Base-by-base conservation (phyloP, 2,797 vertebrate species). In the Amblyopsis hoosieri region DNA sequence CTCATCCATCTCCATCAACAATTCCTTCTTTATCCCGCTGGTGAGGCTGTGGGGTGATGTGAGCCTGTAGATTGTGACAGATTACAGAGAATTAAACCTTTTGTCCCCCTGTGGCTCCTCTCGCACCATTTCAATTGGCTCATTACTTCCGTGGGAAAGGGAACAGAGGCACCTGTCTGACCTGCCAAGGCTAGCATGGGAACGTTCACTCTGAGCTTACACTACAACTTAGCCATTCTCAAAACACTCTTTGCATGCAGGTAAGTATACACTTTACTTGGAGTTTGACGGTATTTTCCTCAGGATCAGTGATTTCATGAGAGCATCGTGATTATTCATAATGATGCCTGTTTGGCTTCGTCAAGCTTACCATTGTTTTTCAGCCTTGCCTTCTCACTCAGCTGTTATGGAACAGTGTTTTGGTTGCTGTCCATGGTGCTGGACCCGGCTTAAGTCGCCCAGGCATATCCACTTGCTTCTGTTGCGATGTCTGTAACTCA, bases 11-110 rank as follows among this genome's bases (percentile, higher is more conserved):
- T 48, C 55, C 56, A 52, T 47, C 51, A 19, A 57, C 74, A 73
- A 42, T 54, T 50, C 57, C 57, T 52, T 70, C 47, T 66, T 67
- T 75, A 49, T 64, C 52, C 60, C 19, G 17, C 50, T 73, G 66
- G 59, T 23, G 60, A 69, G 69, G 54, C 75, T 73, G n/a, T 48
- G 71, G 81, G 77, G 78, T 69, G 76, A 77, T 82, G 84, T 71
- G 81, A 79, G 75, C 61, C 75, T 79, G 75, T 45, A 84, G 88
- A 89, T 87, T 79, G 84, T 83, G 83, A 82, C 80, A 80, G 85
- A 88, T 84, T 79, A 76, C 61, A 83, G 75, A 63, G 78, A 86
- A 82, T 84, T 78, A 79, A 81, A 87, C 75, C 83, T 72, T 85
- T 86, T 84, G 79, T 87, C 77, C 79, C 76, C 75, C 80, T 65